Base-by-base conservation (phyloP, 2,888 invertebrate species). In the Pinctada fucata region DNA sequence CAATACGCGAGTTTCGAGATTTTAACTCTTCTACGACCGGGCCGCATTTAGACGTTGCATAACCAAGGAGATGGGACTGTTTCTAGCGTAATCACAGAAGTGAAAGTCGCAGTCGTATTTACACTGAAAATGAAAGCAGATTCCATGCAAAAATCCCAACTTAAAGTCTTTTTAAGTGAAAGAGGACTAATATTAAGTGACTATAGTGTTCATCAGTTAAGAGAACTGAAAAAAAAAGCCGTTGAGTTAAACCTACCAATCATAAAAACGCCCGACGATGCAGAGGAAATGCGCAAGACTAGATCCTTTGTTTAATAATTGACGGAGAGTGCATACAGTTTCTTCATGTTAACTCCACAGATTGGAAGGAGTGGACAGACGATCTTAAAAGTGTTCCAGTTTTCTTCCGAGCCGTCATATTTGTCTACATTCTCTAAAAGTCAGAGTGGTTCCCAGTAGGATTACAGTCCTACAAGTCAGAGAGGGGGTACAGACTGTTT, bases 401-500 rank as follows among this genome's bases (percentile, higher is more conserved):
- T 31, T 31, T 31, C 16, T 52, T 2, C 47, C 13, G 16, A 31
- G 72, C 51, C 10, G 58, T 58, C 58, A 16, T 63, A n/a, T 72
- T 72, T 58, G 58, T 72, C 58, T 72, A 72, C 47, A 13, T 72
- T 5, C 47, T 72, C 4, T 52, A 52, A 3, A 72, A 67, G 13
- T 16, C 52, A 16, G 69, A 1, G 16, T 72, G 47, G 63, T 72
- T 52, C 3, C 63, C 72, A 8, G 8, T 45, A 13, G 16, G 72
- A 16, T n/a, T 72, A n/a, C 51, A 72, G 58, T 31, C 31, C 31
- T 31, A 31, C 31, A 31, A 31, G 31, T 31, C 31, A 31, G 31
- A 31, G 31, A 31, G 31, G 31, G 31, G 31, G 31, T 31, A 31
- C 31, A 31, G 31, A 31, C 31, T 31, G 31, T 31, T 31, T 31